phyloP scores from a whole-genome alignment of 1,140 invertebrate species.

The Drosophila sucinea region DNA sequence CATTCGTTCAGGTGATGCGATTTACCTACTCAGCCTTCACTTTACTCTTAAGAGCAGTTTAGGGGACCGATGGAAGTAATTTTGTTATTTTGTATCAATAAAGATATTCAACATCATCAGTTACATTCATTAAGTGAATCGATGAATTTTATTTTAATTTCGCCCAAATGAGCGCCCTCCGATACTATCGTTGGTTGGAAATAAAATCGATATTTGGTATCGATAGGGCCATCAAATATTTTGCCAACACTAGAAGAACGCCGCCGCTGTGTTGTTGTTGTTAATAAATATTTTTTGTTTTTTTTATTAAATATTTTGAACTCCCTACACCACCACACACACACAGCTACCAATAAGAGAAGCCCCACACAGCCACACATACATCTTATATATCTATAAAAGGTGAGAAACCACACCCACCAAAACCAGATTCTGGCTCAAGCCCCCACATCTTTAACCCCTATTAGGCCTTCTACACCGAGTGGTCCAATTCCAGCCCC shows the following conservation, averaged over 20 bases:
- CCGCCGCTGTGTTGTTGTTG: slow-evolving; percentile 19
- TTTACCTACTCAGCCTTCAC: slow-evolving; percentile 10
- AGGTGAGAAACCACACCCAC: slow-evolving; percentile 11
- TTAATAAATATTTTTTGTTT: slow-evolving; percentile 20
- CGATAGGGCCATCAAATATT: not conserved
- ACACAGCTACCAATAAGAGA: not conserved
- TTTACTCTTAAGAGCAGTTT: slow-evolving; percentile 1
- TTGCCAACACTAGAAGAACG: slow-evolving; percentile 6
- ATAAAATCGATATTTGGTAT: not conserved
- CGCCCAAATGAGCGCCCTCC: too few relatives aligned
- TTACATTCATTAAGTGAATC: too few relatives aligned
- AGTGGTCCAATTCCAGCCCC: slow-evolving; percentile 1
- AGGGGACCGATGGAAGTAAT: not conserved
- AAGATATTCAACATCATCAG: too few relatives aligned
- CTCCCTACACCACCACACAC: not conserved
- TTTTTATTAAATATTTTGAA: slow-evolving; percentile 16
- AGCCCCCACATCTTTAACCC: slow-evolving; percentile 8
- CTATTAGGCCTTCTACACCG: not conserved
- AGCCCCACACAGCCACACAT: not conserved
- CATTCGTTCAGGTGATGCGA: slow-evolving; percentile 54
- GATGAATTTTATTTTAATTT: too few relatives aligned
- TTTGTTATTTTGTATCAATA: too few relatives aligned
- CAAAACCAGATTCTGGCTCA: slow-evolving; percentile 3
- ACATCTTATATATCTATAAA: not conserved
- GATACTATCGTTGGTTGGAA: too few relatives aligned